A percentile compares a stretch with the other conserved stretches of the same genome.
phyloP scores from a whole-genome alignment of 2,888 invertebrate species.

The Linyphia triangularis region DNA sequence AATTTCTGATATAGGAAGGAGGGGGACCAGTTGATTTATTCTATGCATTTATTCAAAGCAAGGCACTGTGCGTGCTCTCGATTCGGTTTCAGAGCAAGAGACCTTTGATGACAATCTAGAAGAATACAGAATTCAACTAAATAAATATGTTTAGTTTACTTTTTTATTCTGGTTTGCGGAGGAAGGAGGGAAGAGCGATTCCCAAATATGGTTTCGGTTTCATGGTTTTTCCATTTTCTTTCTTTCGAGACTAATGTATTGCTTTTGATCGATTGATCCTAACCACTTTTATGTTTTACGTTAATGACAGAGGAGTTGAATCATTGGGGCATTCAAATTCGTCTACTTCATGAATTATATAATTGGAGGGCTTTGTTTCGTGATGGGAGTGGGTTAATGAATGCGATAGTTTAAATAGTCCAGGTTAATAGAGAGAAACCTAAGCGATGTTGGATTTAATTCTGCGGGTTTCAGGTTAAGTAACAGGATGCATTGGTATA shows the following conservation, averaged over 20 bases:
- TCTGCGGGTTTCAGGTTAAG: no score
- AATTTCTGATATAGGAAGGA: constrained; percentile 29
- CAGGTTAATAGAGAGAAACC: no score
- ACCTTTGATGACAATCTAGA: constrained; percentile 28
- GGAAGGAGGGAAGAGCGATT: background rate
- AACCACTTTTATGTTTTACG: background rate
- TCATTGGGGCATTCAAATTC: background rate
- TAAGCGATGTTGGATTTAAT: no score
- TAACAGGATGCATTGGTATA: no score
- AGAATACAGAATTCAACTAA: background rate
- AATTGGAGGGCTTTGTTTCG: background rate
- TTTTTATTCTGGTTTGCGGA: background rate
- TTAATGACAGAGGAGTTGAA: background rate
- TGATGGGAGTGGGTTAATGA: background rate
- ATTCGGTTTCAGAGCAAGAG: background rate
- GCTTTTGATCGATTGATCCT: background rate
- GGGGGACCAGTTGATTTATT: constrained; percentile 30
- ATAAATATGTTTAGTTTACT: constrained; percentile 24
- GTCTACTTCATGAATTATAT: constrained; percentile 4
- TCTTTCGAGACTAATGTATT: background rate
- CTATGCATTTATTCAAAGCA: constrained; percentile 48
- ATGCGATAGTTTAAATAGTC: no score
- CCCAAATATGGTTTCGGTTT: constrained; percentile 14
- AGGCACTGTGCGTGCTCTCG: background rate
- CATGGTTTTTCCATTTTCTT: background rate